Evolutionary conservation across 2,797 vertebrate genomes (phyloP).

Genomic region (Tokudaia muenninki): DNA sequence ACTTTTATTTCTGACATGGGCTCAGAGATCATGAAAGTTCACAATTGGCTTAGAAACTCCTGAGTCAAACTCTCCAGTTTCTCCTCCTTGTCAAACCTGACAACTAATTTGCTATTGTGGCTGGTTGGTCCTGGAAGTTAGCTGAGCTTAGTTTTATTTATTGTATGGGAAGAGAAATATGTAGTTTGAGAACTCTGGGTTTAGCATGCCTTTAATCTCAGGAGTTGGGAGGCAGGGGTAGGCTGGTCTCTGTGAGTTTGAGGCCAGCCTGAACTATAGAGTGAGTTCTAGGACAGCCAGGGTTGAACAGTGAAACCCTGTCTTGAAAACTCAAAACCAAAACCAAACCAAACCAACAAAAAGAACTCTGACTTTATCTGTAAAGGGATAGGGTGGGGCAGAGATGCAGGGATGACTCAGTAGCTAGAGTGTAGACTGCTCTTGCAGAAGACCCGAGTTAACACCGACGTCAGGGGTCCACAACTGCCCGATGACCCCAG

Average conservation of each 20-base stretch:
- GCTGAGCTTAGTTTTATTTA: not conserved
- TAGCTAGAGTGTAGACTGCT: not conserved
- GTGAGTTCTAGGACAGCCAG: not conserved
- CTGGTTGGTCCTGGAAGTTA: not conserved
- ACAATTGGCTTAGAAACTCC: not conserved
- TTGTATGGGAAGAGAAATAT: not conserved
- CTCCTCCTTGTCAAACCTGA: not conserved
- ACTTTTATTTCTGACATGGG: slow-evolving; percentile 21
- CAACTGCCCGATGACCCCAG: not conserved
- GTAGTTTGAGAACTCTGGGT: not conserved
- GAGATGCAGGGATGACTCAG: not conserved
- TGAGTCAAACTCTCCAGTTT: not conserved
- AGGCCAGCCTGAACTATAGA: not conserved
- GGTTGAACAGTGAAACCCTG: not conserved
- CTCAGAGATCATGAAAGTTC: not conserved
- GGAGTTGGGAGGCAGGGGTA: not conserved
- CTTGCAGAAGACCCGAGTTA: not conserved
- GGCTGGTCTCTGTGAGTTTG: not conserved
- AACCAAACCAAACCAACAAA: not conserved
- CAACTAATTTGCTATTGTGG: not conserved
- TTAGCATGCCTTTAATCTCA: not conserved
- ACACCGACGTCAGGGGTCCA: no score
- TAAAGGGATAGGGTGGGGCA: not conserved
- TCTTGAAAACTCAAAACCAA: not conserved
- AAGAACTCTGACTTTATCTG: not conserved